These are phyloP conservation scores for Antitype chi DNA, from an alignment of 2,888 invertebrate genomes.

Conservation along the genomic window DNA sequence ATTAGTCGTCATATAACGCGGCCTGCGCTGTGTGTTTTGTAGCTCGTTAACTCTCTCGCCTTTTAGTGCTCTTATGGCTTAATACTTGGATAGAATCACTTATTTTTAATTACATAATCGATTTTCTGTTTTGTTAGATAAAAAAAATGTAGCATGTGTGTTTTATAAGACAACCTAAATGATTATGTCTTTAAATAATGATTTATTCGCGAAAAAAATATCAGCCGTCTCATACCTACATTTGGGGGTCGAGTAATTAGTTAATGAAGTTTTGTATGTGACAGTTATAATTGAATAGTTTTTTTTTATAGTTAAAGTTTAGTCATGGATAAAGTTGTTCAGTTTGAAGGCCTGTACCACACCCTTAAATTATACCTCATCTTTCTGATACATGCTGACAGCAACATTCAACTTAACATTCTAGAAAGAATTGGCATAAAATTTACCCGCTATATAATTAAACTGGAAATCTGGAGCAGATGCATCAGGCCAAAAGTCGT, in stretches of 20 bases:
- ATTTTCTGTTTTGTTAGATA: background rate
- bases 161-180: too few relatives aligned
- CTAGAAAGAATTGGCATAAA: too few relatives aligned
- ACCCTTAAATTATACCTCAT: background rate
- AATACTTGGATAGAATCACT: conserved; percentile 42
- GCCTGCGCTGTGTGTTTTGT: conserved; percentile 54
- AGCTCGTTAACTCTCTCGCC: conserved; percentile 53
- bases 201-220: background rate
- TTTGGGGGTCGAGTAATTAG: background rate
- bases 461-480: background rate
- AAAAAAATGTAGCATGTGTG: background rate
- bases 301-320: too few relatives aligned
- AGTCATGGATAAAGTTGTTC: too few relatives aligned
- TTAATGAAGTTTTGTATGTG: background rate
- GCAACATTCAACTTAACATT: too few relatives aligned
- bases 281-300: background rate
- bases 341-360: background rate
- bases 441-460: background rate
- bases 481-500: background rate
- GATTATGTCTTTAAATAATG: too few relatives aligned
- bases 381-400: background rate
- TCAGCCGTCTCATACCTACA: background rate
- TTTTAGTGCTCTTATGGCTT: conserved; percentile 37
- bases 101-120: conserved; percentile 12
- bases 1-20: conserved; percentile 60